Evolutionary conservation across 1,140 invertebrate genomes (phyloP), one percentile per base, ranked within the genome.

Genomic region (Bombus pyrosoma): DNA sequence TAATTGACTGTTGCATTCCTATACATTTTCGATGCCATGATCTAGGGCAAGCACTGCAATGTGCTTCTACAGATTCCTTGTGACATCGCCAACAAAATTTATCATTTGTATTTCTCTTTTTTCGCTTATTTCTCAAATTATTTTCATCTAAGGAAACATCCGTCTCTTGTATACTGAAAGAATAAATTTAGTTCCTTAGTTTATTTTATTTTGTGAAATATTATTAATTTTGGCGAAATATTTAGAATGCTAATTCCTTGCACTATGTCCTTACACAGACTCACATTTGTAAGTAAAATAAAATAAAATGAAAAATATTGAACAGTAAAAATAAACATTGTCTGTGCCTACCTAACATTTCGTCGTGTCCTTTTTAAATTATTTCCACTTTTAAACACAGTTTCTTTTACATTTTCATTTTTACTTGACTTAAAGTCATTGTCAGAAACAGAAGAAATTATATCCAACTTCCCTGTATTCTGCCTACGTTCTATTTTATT

Each of bases 81-180:
- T 98, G 97, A 93, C 98, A 99, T 71, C 97, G 95, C 98, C 98
- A 99, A 93, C 98, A 99, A 92, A 97, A 99, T 69, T 96, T 96
- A 94, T 99, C 98, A 88, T 95, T 96, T 9, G 9, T 91, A 85
- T 72, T 95, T 93, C 76, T 93, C 85, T 73, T 92, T 81, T 89
- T 90, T 41, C 86, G 81, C 71, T 89, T 92, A 41, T 76, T 88
- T 41, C 75, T 88, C 0, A 76, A 41, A 22, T 28, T 64, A 28
- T 15, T 78, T 15, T 90, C 89, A 0, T 90, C 89, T 10, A 6
- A 4, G 4, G 25, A 5, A n/a, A 64, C n/a, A 57, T 87, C 83
- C 10, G 2, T 37, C 25, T 82, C 66, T 43, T 72, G 68, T 57
- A 18, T 57, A 28, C 89, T 90, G 13, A 34, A 88, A 87, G 47